These are phyloP conservation scores for Mallotus villosus DNA, from an alignment of 2,797 vertebrate genomes.

Conservation along the genomic window DNA sequence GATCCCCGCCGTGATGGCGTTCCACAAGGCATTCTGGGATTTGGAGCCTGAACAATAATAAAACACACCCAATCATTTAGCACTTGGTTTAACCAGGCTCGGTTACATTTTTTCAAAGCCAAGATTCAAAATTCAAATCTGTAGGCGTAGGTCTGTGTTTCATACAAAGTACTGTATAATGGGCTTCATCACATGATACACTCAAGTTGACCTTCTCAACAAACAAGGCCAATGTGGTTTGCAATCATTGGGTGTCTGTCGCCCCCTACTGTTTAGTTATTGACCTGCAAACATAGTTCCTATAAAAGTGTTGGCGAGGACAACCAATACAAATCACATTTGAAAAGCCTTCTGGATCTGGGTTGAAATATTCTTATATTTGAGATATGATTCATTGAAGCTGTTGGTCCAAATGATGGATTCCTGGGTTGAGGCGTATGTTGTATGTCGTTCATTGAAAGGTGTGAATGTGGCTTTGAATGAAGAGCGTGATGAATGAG, in stretches of 20 bases:
- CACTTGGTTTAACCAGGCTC: not conserved
- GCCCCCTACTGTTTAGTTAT: constrained; percentile 22
- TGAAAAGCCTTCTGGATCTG: not conserved
- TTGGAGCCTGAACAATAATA: constrained; percentile 77
- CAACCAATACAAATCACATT: not conserved
- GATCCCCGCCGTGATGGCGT: constrained; percentile 71
- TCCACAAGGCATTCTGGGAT: constrained; percentile 89
- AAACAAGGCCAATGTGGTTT: not conserved
- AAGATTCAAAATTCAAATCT: too few relatives aligned
- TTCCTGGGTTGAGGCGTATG: too few relatives aligned
- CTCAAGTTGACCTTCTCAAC: not conserved
- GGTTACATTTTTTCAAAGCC: not conserved
- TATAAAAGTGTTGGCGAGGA: not conserved
- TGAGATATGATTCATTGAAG: not conserved
- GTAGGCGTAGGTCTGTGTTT: not conserved
- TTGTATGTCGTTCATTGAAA: not conserved
- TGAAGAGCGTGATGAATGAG: not conserved
- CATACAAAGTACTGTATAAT: not conserved
- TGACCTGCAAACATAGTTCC: not conserved
- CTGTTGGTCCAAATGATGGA: not conserved
- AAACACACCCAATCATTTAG: not conserved
- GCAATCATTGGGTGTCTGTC: not conserved
- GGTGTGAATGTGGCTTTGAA: not conserved
- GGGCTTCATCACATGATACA: too few relatives aligned
- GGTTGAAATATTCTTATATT: not conserved